Evolutionary conservation across 2,888 invertebrate genomes (phyloP).

Genomic region (Cheilosia vernalis): DNA sequence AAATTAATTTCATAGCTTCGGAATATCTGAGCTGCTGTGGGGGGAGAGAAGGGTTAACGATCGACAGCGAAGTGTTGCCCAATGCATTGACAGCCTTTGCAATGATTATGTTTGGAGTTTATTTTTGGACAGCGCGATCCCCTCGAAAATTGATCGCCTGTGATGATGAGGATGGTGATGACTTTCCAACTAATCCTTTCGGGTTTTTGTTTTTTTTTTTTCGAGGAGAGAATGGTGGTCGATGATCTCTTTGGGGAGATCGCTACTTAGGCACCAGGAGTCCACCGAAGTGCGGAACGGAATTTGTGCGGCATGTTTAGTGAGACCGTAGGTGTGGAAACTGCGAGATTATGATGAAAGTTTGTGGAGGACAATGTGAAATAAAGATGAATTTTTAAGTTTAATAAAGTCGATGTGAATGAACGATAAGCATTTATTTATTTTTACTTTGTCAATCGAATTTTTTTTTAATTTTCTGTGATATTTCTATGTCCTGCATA

Average conservation of each 20-base stretch:
- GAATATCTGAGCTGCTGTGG: not conserved
- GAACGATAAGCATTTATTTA: no score
- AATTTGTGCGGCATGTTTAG: no score
- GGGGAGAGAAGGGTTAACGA: constrained; percentile 55
- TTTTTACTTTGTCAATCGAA: no score
- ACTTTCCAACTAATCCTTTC: constrained; percentile 40
- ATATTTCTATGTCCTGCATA: no score
- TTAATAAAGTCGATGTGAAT: no score
- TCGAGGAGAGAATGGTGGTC: constrained; percentile 6
- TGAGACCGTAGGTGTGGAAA: no score
- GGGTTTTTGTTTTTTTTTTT: not conserved
- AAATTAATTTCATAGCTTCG: constrained; percentile 34
- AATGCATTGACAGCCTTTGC: constrained; percentile 52
- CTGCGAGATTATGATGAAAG: no score
- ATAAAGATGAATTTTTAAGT: no score
- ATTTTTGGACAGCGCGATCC: constrained; percentile 59
- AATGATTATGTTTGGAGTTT: constrained; percentile 29
- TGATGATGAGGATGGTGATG: constrained; percentile 17
- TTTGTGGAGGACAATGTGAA: no score
- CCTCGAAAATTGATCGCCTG: constrained; percentile 33
- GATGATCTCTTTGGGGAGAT: constrained; percentile 8
- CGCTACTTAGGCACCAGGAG: not conserved
- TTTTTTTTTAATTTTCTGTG: no score
- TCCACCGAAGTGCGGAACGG: no score
- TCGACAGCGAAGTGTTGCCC: constrained; percentile 56